Evolutionary conservation across 2,113 vertebrate species (phyloP).

Genomic region (Limnothrissa miodon): DNA sequence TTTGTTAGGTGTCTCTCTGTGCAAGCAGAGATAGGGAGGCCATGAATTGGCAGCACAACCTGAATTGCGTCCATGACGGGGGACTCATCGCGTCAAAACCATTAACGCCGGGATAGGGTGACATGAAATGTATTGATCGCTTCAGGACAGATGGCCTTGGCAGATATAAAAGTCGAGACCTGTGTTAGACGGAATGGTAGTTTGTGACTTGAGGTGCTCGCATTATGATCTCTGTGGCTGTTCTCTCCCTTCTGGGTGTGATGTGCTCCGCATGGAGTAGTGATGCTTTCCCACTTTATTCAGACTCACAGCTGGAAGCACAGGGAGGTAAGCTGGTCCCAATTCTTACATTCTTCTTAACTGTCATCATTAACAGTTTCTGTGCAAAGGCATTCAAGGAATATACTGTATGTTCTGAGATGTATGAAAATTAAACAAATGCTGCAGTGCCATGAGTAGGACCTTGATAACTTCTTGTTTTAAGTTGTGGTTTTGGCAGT

Average conservation of each 20-base stretch:
- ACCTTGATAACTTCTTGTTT: neutral
- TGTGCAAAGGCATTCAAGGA: neutral
- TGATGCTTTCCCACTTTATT: conserved; percentile 65
- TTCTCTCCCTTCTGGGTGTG: conserved; percentile 60
- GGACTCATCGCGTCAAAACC: conserved; percentile 64
- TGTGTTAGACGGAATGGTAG: conserved; percentile 31
- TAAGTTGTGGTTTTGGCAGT: neutral
- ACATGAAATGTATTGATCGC: conserved; percentile 71
- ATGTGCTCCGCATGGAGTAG: conserved; percentile 59
- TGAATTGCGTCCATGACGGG: conserved; percentile 63
- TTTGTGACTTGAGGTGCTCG: conserved; percentile 38
- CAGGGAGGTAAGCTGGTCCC: conserved; percentile 63
- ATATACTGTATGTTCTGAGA: neutral
- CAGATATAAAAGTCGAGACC: conserved; percentile 67
- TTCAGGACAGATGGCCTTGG: conserved; percentile 61
- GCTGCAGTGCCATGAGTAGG: neutral
- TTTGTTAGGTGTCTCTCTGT: conserved; percentile 70
- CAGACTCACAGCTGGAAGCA: conserved; percentile 58
- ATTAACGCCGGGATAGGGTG: conserved; percentile 64
- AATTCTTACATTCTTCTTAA: neutral
- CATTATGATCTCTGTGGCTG: conserved; percentile 65
- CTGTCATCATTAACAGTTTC: neutral
- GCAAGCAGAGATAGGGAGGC: conserved; percentile 72
- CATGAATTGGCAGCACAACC: conserved; percentile 60
- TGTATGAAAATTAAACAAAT: neutral